phyloP scores from a whole-genome alignment of 2,113 vertebrate genomes.

The Pholis gunnellus region DNA sequence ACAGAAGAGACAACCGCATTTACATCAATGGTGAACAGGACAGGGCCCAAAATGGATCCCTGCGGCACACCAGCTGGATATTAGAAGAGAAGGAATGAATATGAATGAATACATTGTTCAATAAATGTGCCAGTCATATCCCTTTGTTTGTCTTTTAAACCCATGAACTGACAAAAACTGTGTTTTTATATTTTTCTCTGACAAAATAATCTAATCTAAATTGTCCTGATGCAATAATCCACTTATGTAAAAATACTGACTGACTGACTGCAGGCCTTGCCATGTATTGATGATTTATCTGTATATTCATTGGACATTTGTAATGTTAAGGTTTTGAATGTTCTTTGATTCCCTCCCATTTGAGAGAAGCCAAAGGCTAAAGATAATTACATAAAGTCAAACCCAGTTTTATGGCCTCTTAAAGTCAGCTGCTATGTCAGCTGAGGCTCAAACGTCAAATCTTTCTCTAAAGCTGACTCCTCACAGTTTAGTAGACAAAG shows the following conservation, averaged over 20 bases:
- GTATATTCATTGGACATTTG: not conserved
- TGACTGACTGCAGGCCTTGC: not conserved
- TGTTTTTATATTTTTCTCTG: not conserved
- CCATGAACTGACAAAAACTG: not conserved
- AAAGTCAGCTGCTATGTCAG: constrained; percentile 32
- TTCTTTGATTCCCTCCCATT: constrained; percentile 1
- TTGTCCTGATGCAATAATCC: not conserved
- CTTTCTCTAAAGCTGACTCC: not conserved
- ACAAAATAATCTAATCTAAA: not conserved
- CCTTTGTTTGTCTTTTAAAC: not conserved
- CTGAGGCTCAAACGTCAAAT: not conserved
- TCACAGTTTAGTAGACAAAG: constrained; percentile 4
- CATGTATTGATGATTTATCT: not conserved
- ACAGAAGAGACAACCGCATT: not conserved
- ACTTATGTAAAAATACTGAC: not conserved
- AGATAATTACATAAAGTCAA: constrained; percentile 32
- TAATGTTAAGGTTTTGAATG: not conserved
- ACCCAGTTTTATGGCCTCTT: constrained; percentile 55
- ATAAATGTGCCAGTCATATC: not conserved
- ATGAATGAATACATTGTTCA: not conserved
- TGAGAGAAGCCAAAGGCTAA: constrained; percentile 54
- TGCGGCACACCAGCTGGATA: not conserved
- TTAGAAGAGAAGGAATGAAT: not conserved
- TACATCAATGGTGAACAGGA: not conserved
- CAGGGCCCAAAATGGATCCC: not conserved